Conservation (phyloP, 1,140 invertebrate genomes). For the Drosophila eugracilis region DNA sequence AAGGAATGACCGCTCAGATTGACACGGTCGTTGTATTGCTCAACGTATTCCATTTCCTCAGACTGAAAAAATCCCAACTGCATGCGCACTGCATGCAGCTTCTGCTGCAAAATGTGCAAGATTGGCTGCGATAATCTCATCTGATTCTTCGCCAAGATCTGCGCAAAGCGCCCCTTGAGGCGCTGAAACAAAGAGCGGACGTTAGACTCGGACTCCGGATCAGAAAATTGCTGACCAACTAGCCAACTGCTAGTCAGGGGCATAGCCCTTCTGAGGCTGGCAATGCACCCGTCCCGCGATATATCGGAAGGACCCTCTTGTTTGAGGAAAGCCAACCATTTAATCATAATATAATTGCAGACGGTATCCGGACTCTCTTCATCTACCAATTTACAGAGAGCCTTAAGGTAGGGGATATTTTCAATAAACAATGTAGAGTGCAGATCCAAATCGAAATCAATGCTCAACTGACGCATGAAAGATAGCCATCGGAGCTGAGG, state of each 20-base stretch:
- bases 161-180: constrained; percentile 57
- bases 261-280: constrained; percentile 73
- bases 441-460: constrained; percentile 22
- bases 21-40: constrained; percentile 56
- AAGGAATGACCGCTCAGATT: constrained; percentile 65
- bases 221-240: constrained; percentile 64
- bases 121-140: constrained; percentile 61
- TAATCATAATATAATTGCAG: constrained; percentile 79
- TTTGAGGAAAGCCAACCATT: constrained; percentile 67
- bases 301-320: constrained; percentile 73
- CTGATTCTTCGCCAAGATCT: constrained; percentile 66
- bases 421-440: constrained; percentile 72
- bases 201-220: constrained; percentile 28
- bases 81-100: constrained; percentile 59
- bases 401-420: constrained; percentile 71
- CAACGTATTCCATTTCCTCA: constrained; percentile 47
- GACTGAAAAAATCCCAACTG: constrained; percentile 64
- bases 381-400: constrained; percentile 55
- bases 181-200: constrained; percentile 42
- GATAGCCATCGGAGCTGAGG: constrained; percentile 68
- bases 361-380: constrained; percentile 51
- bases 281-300: constrained; percentile 66
- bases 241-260: constrained; percentile 74
- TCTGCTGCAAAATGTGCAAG: constrained; percentile 57
- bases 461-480: constrained; percentile 51